Base-by-base conservation (phyloP, 2,797 vertebrate species). In the Halcyon badia region DNA sequence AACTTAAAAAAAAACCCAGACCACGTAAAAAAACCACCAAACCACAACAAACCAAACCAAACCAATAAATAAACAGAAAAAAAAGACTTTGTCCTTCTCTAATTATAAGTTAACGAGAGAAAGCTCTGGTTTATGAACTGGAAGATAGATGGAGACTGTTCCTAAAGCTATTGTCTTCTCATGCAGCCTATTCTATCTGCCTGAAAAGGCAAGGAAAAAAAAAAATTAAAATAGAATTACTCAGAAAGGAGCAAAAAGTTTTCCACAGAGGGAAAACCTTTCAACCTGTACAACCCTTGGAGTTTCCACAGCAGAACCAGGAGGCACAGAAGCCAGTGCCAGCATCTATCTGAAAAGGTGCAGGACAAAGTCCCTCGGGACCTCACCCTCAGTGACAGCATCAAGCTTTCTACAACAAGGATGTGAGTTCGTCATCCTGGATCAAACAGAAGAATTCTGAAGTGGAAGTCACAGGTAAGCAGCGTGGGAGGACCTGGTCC, bases 361-460 rank as follows among this genome's bases (percentile, higher is more conserved):
- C 35, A 20, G 21, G n/a, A 15, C 31, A 19, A 35, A 58, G 28
- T 16, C 46, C 21, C 31, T 7, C 2, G 1, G 41, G 68, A 60
- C 16, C 11, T 6, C 1, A 8, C 26, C 8, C 25, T 0, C 33
- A 30, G 57, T 4, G 33, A 49, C 41, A 61, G 56, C 48, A 51
- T 1, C 37, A 17, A 54, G 44, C 28, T 35, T 21, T 16, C 69
- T n/a, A 25, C 69, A 64, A 5, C 33, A 44, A 17, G 51, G 39
- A 16, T 6, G 10, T 4, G 4, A 12, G 8, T 5, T 7, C 1
- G 4, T 16, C 65, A 35, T 22, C n/a, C 56, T 2, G 2, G 14
- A 49, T 6, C 49, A 35, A 48, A 39, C 3, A 3, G 28, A 26
- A n/a, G 2, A 2, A 20, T 9, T 44, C 4, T n/a, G 35, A 56